Evolutionary conservation across 2,888 invertebrate genomes (phyloP).

Genomic region (Drosophila lacicola): DNA sequence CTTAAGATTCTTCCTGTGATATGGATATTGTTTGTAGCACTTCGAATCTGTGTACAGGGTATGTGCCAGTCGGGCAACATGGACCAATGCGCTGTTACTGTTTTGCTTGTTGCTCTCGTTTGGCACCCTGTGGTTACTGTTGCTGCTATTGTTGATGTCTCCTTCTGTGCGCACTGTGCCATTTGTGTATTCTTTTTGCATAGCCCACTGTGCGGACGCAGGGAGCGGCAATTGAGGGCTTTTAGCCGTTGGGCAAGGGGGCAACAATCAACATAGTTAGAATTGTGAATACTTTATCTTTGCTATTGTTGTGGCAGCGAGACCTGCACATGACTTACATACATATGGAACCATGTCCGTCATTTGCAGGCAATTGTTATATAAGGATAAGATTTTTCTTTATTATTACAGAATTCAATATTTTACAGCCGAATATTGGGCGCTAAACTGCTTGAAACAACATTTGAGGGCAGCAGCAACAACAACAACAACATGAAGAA

Average conservation of each 20-base stretch:
- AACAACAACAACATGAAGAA: conserved; percentile 13
- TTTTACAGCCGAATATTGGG: conserved; percentile 17
- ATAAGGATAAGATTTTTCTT: background rate
- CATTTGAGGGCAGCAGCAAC: conserved; percentile 16
- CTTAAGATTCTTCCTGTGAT: too few species aligned
- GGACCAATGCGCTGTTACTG: background rate
- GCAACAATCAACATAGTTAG: conserved; percentile 35
- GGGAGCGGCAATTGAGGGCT: background rate
- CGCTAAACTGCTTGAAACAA: conserved; percentile 19
- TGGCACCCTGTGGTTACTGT: conserved; percentile 36
- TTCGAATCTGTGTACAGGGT: background rate
- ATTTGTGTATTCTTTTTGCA: conserved; percentile 70
- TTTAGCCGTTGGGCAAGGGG: conserved; percentile 44
- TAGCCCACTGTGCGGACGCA: conserved; percentile 45
- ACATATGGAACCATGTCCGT: conserved; percentile 27
- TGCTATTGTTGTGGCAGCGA: conserved; percentile 13
- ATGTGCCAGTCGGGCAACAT: background rate
- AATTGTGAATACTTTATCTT: conserved; percentile 22
- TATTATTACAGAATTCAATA: background rate
- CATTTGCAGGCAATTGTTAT: conserved; percentile 56
- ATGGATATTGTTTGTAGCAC: conserved; percentile 1
- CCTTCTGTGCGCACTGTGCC: conserved; percentile 46
- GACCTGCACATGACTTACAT: conserved; percentile 53
- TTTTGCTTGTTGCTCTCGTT: conserved; percentile 63
- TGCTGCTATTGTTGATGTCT: conserved; percentile 29